Base-by-base conservation (phyloP, 2,888 invertebrate species). In the Druceiella hillmani region DNA sequence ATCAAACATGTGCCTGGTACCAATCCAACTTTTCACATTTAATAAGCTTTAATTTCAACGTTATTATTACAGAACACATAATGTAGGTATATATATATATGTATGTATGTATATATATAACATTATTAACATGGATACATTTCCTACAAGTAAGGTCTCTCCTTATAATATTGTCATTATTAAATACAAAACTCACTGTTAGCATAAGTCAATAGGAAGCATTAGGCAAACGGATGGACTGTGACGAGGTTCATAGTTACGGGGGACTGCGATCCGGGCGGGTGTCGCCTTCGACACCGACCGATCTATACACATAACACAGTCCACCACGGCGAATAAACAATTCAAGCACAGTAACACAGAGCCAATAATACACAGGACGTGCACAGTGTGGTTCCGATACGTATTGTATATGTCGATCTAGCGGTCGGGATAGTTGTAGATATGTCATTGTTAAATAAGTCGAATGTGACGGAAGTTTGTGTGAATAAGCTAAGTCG, bases 161-260 rank as follows among this genome's bases (percentile, higher is more conserved):
- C n/a, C n/a, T n/a, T n/a, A n/a, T n/a, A n/a, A n/a, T n/a, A n/a
- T n/a, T n/a, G n/a, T n/a, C n/a, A n/a, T n/a, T n/a, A n/a, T n/a
- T n/a, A n/a, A n/a, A n/a, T 36, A 38, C 34, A 33, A 43, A 34
- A 15, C 15, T 27, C 27, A 27, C 27, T 14, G 13, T 27, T 10
- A 56, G 38, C 29, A 60, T 66, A 68, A 67, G 64, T 61, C 59
- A n/a, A 61, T 67, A 65, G 54, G 54, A 69, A 72, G 71, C 70
- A 66, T 69, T 69, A 71, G 64, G 65, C 71, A 69, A 70, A 71
- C 68, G 68, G 68, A 65, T 61, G 64, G 64, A 63, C 64, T 63
- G 60, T 63, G 63, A 67, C 64, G n/a, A n/a, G 66, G 67, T 69
- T 67, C 69, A 69, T 68, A 67, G 53, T 9, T 17, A 34, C 62